Evolutionary conservation across 2,888 invertebrate genomes (phyloP), one percentile per base, ranked within the genome.

Genomic region (Drosophila subquinaria): DNA sequence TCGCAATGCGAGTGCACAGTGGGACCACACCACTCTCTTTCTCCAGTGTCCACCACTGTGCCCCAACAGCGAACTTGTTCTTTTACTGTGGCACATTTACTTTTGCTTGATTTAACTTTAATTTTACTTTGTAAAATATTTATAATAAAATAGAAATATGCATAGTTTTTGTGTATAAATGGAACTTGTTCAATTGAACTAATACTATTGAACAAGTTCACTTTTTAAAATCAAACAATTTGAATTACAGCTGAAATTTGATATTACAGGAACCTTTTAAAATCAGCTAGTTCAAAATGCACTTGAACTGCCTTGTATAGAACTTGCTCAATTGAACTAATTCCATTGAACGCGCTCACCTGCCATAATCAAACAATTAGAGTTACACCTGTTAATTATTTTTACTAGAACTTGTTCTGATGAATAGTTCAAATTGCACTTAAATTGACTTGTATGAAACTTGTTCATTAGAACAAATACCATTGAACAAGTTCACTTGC

Each of bases 1-100:
- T 51, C 40, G 33, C 20, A 52, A 4, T 50, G 23, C 20, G 53
- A 27, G 20, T 47, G 13, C 47, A 52, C 38, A 42, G 38, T 61
- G 60, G 55, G 48, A 52, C 51, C 23, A 40, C 6, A 1, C 2
- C 10, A 35, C 10, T 35, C n/a, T 40, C 13, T n/a, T n/a, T 3
- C 36, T 0, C 10, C 10, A 35, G 3, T 35, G 35, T 10, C 10
- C 27, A 5, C 27, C 27, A 27, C 6, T 27, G 27, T 27, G 5
- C 27, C 27, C 2, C n/a, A 23, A 23, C 36, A 23, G 42, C 27
- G n/a, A n/a, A 40, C 15, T 40, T 15, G 40, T 40, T 15, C 40
- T 36, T 36, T 36, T 3, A 1, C 36, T 4, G 4, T 11, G 11
- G 4, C 38, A 8, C 40, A 40, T 40, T 36, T 13, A 36, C 13